phyloP scores from a whole-genome alignment of 2,888 invertebrate species.

The Agriopis aurantiaria region DNA sequence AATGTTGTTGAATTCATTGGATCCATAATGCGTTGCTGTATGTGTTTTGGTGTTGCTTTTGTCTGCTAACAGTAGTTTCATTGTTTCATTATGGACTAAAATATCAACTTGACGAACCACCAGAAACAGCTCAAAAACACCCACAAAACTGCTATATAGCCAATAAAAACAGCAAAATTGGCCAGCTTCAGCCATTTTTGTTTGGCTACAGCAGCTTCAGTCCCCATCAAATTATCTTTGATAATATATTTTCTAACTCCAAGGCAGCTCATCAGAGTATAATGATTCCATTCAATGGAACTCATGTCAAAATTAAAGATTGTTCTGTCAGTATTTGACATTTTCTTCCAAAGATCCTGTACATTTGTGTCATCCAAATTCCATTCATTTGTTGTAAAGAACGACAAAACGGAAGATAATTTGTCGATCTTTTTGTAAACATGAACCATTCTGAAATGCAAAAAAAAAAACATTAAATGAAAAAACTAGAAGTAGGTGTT shows the following conservation, averaged over 20 bases:
- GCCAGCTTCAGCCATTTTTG: constrained; percentile 1
- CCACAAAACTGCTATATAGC: background rate
- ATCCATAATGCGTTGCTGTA: no score
- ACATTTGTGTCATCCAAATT: constrained; percentile 36
- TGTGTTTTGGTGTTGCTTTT: no score
- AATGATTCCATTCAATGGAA: constrained; percentile 15
- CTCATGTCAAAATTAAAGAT: constrained; percentile 28
- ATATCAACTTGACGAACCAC: background rate
- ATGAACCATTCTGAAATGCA: constrained; percentile 3
- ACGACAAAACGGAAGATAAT: constrained; percentile 4
- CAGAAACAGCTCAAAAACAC: background rate
- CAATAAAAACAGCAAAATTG: background rate
- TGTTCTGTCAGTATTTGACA: constrained; percentile 9
- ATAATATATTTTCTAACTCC: constrained; percentile 13
- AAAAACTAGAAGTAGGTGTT: no score
- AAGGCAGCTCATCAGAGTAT: constrained; percentile 11
- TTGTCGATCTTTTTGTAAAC: constrained; percentile 39
- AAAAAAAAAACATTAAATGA: no score
- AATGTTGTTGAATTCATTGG: no score
- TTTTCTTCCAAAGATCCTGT: constrained; percentile 5
- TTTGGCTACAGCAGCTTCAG: background rate
- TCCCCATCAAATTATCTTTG: constrained; percentile 26
- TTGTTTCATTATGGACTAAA: no score
- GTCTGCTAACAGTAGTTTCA: no score
- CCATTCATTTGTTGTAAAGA: constrained; percentile 34